A percentile compares a stretch with the other conserved stretches of the same genome.
Conservation (phyloP, 2,113 vertebrate species). For the Zosterops japonicus region DNA sequence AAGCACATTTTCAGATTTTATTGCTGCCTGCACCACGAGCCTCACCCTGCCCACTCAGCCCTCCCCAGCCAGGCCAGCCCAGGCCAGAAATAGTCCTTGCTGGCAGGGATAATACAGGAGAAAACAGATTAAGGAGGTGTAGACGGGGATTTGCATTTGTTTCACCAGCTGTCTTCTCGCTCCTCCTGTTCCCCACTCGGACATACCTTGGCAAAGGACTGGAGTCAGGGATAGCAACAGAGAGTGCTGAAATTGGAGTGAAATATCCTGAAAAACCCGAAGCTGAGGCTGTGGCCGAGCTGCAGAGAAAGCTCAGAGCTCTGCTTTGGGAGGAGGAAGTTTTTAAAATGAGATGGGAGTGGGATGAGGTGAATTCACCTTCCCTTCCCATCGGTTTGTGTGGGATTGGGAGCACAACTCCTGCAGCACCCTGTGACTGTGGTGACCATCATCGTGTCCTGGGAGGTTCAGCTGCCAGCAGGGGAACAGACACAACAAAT, state of each 20-base stretch:
- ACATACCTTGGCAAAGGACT: background rate
- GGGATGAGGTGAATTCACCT: background rate
- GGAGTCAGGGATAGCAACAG: background rate
- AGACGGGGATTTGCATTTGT: background rate
- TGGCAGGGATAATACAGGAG: background rate
- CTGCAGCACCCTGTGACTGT: too few species aligned
- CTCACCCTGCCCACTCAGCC: background rate
- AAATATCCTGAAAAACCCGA: background rate
- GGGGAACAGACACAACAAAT: too few species aligned
- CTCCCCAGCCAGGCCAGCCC: background rate
- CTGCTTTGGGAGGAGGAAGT: background rate
- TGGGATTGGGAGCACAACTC: background rate
- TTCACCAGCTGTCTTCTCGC: background rate
- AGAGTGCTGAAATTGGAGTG: background rate
- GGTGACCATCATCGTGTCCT: too few species aligned
- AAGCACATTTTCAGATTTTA: background rate
- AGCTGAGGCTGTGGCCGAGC: background rate
- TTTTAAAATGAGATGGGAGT: background rate
- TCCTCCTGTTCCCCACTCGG: background rate
- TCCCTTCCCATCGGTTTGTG: background rate
- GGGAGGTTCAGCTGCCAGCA: too few species aligned
- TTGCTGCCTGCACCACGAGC: background rate
- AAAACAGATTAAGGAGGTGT: background rate
- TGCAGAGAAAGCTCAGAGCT: background rate
- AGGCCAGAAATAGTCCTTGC: background rate